Base-by-base conservation (phyloP, 2,888 invertebrate species). In the Drosophila kanekoi region DNA sequence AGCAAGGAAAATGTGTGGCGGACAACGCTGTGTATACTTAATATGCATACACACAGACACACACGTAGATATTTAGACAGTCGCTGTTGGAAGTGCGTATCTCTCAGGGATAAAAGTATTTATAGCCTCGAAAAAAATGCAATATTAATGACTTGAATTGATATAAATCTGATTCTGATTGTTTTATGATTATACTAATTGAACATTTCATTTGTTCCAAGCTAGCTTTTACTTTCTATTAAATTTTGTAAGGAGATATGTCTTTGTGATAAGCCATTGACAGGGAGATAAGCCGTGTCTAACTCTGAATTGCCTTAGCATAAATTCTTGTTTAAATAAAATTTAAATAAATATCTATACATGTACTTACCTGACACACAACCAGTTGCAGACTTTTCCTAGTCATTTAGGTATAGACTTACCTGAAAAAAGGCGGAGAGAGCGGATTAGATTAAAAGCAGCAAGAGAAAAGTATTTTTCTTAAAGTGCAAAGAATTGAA, bases 11-110 rank as follows among this genome's bases (percentile, higher is more conserved):
- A 14, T 33, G 20, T 41, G 44, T 14, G 49, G 6, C 53, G 16
- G 54, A 59, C 51, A 40, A 35, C 48, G 28, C 14, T 41, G 77
- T 65, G 77, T 65, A 77, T 71, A 53, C 77, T 71, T 73, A 48
- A 77, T 73, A 53, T 64, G 59, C 52, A 37, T 20, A 28, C 18
- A 20, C 35, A 13, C 18, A n/a, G n/a, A 43, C 41, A 32, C 35
- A 20, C 13, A n/a, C 43, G 20, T 11, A 41, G 11, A 11, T n/a
- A 52, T 48, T 52, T 18, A n/a, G 62, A 10, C 28, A 45, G 9
- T 14, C 35, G 10, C 18, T 28, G 18, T 37, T 18, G 37, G 16
- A 14, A 16, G 20, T 11, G 11, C 18, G n/a, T 33, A 10, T 14
- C 9, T 32, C 16, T 28, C 16, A 18, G n/a, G 18, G 11, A 44